Percentiles rank a stretch among this genome's conserved stretches.
These are phyloP conservation scores for Caerostris darwini DNA, from an alignment of 1,140 invertebrate genomes.

Conservation along the genomic window DNA sequence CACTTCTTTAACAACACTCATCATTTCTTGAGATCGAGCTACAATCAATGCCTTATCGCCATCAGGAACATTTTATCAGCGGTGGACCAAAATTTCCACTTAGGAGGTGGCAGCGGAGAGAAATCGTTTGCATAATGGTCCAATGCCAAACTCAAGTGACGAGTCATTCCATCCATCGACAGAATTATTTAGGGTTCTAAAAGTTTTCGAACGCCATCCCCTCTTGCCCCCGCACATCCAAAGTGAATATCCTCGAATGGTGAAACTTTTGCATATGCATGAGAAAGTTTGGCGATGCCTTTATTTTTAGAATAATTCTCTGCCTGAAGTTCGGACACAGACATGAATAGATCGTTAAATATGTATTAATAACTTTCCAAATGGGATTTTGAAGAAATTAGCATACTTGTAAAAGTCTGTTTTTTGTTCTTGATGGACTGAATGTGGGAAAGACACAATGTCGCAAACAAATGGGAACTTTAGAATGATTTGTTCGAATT, in stretches of 20 bases:
- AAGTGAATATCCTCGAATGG: constrained; percentile 8
- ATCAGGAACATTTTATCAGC: constrained; percentile 16
- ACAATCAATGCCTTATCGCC: constrained; percentile 6
- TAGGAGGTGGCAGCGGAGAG: not conserved
- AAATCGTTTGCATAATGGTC: constrained; percentile 31
- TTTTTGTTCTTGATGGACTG: not conserved
- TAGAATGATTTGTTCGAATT: not conserved
- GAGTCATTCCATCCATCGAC: not conserved
- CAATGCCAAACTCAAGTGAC: constrained; percentile 5
- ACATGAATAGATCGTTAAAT: constrained; percentile 32
- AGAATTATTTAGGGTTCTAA: not conserved
- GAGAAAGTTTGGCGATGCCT: constrained; percentile 19
- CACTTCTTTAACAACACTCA: not conserved
- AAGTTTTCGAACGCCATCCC: not conserved
- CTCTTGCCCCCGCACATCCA: not conserved
- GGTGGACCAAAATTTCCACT: not conserved
- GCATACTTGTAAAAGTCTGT: constrained; percentile 19
- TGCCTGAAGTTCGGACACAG: not conserved
- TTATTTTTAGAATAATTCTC: constrained; percentile 29
- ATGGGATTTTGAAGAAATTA: constrained; percentile 2
- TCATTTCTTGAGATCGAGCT: not conserved
- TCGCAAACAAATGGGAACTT: not conserved
- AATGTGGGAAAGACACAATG: not conserved
- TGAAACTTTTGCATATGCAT: constrained; percentile 60
- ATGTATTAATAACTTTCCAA: constrained; percentile 55